Evolutionary conservation across 1,140 invertebrate genomes (phyloP).

Genomic region (Drosophila yakuba): DNA sequence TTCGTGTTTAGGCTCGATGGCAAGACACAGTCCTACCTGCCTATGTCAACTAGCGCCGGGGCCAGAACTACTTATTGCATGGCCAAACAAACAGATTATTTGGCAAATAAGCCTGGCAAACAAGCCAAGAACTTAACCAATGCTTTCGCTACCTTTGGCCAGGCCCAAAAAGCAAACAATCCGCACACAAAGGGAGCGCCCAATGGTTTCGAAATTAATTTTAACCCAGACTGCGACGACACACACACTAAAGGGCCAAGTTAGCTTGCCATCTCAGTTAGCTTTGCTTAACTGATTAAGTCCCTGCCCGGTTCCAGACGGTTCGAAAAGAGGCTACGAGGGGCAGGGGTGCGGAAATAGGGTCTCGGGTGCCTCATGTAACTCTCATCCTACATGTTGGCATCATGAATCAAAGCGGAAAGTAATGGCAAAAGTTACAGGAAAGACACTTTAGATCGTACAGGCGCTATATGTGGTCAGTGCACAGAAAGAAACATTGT

Average conservation of each 20-base stretch:
- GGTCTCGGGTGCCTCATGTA: slow-evolving; percentile 4
- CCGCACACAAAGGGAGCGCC: slow-evolving; percentile 29
- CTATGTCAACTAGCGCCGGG: slow-evolving; percentile 28
- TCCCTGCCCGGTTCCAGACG: slow-evolving; percentile 25
- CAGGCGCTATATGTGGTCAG: slow-evolving; percentile 14
- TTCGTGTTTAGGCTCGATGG: slow-evolving; percentile 15
- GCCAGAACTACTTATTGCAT: slow-evolving; percentile 50
- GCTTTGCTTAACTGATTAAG: slow-evolving; percentile 52
- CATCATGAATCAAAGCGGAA: slow-evolving; percentile 49
- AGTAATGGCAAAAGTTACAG: slow-evolving; percentile 46
- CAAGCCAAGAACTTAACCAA: slow-evolving; percentile 29
- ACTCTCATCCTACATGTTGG: slow-evolving; percentile 1
- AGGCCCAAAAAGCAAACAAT: slow-evolving; percentile 36
- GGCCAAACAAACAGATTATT: slow-evolving; percentile 54
- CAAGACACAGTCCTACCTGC: slow-evolving; percentile 20
- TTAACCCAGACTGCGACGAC: slow-evolving; percentile 31
- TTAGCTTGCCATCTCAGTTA: slow-evolving; percentile 22
- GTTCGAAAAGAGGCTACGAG: slow-evolving; percentile 4
- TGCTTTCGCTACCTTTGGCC: slow-evolving; percentile 20
- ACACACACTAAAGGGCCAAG: slow-evolving; percentile 5
- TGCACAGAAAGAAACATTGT: slow-evolving; percentile 11
- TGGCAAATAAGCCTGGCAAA: slow-evolving; percentile 48
- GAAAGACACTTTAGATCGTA: slow-evolving; percentile 39
- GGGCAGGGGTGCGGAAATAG: slow-evolving; percentile 17
- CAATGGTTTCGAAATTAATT: slow-evolving; percentile 47